Conservation (phyloP, 2,113 vertebrate genomes). For the Heloderma charlesbogerti region DNA sequence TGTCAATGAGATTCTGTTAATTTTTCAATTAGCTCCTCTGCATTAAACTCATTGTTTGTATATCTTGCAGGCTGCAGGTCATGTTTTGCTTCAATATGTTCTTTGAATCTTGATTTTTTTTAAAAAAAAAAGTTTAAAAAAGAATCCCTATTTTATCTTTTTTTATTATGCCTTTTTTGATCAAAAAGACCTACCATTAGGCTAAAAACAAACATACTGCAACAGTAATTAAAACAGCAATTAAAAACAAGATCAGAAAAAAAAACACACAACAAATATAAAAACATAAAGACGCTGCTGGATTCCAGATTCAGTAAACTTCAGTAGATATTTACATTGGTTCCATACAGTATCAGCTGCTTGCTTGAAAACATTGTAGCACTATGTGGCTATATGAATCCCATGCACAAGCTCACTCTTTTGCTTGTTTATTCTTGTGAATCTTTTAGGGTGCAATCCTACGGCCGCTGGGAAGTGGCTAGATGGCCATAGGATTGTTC, state of each 20-base stretch:
- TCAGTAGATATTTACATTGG: neutral
- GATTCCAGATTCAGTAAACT: neutral
- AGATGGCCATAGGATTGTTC: too few relatives aligned
- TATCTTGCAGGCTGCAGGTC: slow-evolving; percentile 21
- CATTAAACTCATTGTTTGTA: slow-evolving; percentile 22
- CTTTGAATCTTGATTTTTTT: neutral
- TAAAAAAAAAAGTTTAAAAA: neutral
- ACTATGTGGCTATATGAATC: neutral
- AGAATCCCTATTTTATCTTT: neutral
- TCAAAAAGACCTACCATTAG: neutral
- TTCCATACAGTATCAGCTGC: neutral
- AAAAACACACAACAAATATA: neutral
- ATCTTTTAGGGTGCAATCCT: too few relatives aligned
- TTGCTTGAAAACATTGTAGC: slow-evolving; percentile 37
- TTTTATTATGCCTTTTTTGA: neutral
- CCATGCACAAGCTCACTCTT: neutral
- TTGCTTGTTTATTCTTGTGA: neutral
- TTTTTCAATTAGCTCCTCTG: slow-evolving; percentile 40
- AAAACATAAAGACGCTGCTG: neutral
- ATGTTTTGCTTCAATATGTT: neutral
- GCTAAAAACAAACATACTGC: neutral
- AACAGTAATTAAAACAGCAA: neutral
- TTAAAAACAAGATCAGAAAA: neutral
- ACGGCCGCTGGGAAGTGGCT: too few relatives aligned
- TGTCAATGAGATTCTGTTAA: slow-evolving; percentile 16